Base-by-base conservation (phyloP, 1,140 invertebrate genomes). In the Penaeus chinensis region DNA sequence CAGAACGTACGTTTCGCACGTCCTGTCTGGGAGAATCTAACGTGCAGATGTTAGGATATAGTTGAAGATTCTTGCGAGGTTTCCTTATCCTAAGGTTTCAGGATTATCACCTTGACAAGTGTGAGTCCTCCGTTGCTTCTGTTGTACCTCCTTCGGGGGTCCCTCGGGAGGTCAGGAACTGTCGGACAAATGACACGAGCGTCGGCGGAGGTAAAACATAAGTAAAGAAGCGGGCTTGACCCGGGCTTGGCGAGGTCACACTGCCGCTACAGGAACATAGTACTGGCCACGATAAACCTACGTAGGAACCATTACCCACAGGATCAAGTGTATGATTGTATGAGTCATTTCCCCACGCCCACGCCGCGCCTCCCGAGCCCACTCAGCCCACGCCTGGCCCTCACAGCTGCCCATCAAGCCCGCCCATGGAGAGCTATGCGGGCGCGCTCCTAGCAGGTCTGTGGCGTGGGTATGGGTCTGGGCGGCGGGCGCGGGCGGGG, bases 271-370 rank as follows among this genome's bases (percentile, higher is more conserved):
- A 88, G 87, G 87, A 88, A 88, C 87, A 88, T 88, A 84, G 87
- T 84, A 88, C 87, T 84, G 82, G 87, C 82, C 82, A 84, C 87
- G 82, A 78, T 88, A 88, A 84, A 88, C 82, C 87, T 88, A 88
- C 87, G 74, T 88, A 88, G 87, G 87, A 88, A 88, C 87, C 87
- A 88, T 84, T 88, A 88, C 82, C 87, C 87, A 84, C 82, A 88
- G 32, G 71, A 84, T 84, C 82, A 88, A 71, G n/a, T 84, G 54
- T 54, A 79, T 79, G 87, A 88, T 88, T 88, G 87, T 88, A 88
- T 79, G 82, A 80, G 79, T 69, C 54, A 83, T 62, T 88, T 62
- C 82, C 76, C 85, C 79, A 16, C 32, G 60, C 69, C 69, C 63
- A 61, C 77, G 42, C 84, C 66, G 19, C 71, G 37, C 81, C 7